phyloP scores from a whole-genome alignment of 1,140 invertebrate species.

The Euwallacea similis region DNA sequence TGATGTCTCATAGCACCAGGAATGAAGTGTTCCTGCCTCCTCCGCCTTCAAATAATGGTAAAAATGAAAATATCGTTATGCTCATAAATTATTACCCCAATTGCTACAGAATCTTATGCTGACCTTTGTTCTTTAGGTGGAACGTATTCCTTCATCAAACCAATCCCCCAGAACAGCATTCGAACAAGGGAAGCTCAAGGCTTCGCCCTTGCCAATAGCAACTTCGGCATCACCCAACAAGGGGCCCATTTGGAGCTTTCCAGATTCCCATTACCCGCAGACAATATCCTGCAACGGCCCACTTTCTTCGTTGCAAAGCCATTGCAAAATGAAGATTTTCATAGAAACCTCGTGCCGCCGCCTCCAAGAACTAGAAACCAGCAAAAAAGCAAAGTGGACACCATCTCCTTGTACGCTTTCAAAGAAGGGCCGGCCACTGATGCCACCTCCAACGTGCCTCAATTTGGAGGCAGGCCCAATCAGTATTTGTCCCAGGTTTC shows the following conservation, averaged over 20 bases:
- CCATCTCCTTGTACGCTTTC: slow-evolving; percentile 30
- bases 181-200: slow-evolving; percentile 42
- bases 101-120: too few relatives aligned
- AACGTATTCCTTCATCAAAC: slow-evolving; percentile 30
- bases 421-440: slow-evolving; percentile 30
- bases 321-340: slow-evolving; percentile 46
- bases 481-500: slow-evolving; percentile 34
- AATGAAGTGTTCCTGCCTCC: slow-evolving; percentile 44
- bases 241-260: slow-evolving; percentile 43
- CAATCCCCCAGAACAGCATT: slow-evolving; percentile 26
- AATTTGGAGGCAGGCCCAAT: slow-evolving; percentile 28
- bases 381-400: slow-evolving; percentile 38
- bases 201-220: slow-evolving; percentile 34
- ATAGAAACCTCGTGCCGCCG: slow-evolving; percentile 47
- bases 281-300: slow-evolving; percentile 34
- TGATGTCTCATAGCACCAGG: slow-evolving; percentile 40
- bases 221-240: slow-evolving; percentile 38
- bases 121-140: slow-evolving; percentile 6
- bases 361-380: slow-evolving; percentile 29
- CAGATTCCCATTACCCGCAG: slow-evolving; percentile 37
- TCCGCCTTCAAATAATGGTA: slow-evolving; percentile 41
- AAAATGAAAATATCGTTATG: slow-evolving; percentile 1
- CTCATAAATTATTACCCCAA: background rate
- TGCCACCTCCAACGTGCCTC: slow-evolving; percentile 16
- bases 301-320: slow-evolving; percentile 29